Evolutionary conservation across 2,113 vertebrate genomes (phyloP).

Genomic region (Actenoides lindsayi): DNA sequence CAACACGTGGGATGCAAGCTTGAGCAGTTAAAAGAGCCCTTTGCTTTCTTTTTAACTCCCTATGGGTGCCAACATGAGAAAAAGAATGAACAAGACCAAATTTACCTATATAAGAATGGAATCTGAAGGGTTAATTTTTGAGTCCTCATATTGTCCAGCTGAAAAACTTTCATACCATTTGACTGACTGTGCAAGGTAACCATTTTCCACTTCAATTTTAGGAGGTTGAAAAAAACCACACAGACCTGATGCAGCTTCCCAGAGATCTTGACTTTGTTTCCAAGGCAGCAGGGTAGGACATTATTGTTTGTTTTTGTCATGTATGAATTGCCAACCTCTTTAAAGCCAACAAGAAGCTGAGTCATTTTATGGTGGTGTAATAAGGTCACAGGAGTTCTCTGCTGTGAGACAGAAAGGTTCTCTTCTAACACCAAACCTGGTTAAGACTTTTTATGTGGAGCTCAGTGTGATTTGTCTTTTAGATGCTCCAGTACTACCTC

Average conservation of each 20-base stretch:
- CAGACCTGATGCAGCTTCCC: constrained; percentile 86
- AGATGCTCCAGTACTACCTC: neutral
- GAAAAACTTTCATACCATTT: neutral
- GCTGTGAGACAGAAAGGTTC: neutral
- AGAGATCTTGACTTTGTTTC: constrained; percentile 86
- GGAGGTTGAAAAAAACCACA: constrained; percentile 86
- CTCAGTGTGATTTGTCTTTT: neutral
- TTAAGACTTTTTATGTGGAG: neutral
- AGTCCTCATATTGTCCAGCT: neutral
- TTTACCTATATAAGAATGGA: neutral
- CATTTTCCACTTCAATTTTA: constrained; percentile 58
- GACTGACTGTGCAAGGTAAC: neutral
- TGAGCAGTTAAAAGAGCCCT: neutral
- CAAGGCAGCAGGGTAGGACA: constrained; percentile 87
- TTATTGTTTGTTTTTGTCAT: constrained; percentile 8
- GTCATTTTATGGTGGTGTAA: constrained; percentile 20
- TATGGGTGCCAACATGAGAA: neutral
- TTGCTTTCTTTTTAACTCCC: neutral
- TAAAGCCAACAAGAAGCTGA: neutral
- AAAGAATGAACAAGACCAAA: neutral
- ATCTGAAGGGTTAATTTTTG: neutral
- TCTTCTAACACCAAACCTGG: neutral
- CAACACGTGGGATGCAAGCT: neutral
- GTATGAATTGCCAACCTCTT: constrained; percentile 14
- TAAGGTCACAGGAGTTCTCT: constrained; percentile 7